These are phyloP conservation scores for Sebastes taczanowskii DNA, from an alignment of 2,797 vertebrate species.

Conservation along the genomic window DNA sequence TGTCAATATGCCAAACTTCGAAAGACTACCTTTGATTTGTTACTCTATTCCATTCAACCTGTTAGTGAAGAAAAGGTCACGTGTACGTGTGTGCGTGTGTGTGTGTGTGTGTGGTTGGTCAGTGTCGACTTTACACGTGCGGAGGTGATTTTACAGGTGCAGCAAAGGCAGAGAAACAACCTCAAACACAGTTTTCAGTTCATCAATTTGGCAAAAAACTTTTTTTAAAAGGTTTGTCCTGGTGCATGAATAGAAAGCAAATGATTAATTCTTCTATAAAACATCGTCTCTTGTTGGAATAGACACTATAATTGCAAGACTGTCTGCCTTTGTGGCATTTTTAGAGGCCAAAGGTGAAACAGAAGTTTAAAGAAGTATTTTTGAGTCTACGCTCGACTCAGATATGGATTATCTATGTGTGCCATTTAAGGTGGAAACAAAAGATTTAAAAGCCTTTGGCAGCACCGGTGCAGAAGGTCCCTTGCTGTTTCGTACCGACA, in stretches of 20 bases:
- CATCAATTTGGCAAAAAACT: fast-evolving
- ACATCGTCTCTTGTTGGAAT: neutral
- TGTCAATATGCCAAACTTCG: slow-evolving; percentile 64
- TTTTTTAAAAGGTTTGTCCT: neutral
- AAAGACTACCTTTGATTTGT: slow-evolving; percentile 64
- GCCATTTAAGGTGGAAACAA: slow-evolving; percentile 39
- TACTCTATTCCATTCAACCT: slow-evolving; percentile 45
- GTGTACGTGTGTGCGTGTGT: slow-evolving; percentile 7
- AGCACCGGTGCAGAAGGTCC: neutral
- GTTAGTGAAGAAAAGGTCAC: slow-evolving; percentile 51
- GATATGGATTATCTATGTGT: slow-evolving; percentile 31
- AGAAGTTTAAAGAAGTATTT: slow-evolving; percentile 10
- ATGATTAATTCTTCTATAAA: neutral
- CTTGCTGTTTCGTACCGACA: neutral
- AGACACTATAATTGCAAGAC: neutral
- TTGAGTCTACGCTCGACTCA: neutral
- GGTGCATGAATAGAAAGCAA: neutral
- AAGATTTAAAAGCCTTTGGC: slow-evolving; percentile 1
- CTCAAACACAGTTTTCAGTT: neutral
- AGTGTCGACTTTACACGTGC: neutral
- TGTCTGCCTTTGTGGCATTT: slow-evolving; percentile 7
- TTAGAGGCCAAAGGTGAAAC: slow-evolving; percentile 16
- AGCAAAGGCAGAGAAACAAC: neutral
- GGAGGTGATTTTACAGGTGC: neutral
- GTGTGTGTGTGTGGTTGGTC: slow-evolving; percentile 9